phyloP scores from a whole-genome alignment of 1,140 invertebrate species.

The Camponotus vicinus region DNA sequence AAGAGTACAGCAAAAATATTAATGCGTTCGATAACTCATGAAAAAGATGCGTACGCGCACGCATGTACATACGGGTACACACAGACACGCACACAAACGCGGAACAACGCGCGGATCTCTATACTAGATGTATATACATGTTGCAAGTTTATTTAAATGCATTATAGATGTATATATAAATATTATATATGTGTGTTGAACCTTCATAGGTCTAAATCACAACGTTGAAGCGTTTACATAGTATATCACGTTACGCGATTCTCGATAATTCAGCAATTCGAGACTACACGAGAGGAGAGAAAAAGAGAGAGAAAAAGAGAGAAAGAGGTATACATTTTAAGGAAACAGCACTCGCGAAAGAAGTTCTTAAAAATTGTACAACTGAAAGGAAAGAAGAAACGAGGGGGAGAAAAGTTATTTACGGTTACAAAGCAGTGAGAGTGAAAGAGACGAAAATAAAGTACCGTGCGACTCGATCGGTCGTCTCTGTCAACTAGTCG shows the following conservation, averaged over 20 bases:
- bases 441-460: background rate
- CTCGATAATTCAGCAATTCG: slow-evolving; percentile 63
- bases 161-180: slow-evolving; percentile 16
- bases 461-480: slow-evolving; percentile 57
- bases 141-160: slow-evolving; percentile 48
- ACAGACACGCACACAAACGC: slow-evolving; percentile 52
- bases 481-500: slow-evolving; percentile 34
- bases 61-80: slow-evolving; percentile 55
- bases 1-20: slow-evolving; percentile 21
- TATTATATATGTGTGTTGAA: slow-evolving; percentile 64
- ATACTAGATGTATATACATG: slow-evolving; percentile 44
- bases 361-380: slow-evolving; percentile 4
- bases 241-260: slow-evolving; percentile 67
- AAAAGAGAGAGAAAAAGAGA: too few species aligned
- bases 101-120: slow-evolving; percentile 36
- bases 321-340: background rate
- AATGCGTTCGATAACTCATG: slow-evolving; percentile 62
- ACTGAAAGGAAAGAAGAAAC: background rate
- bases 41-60: slow-evolving; percentile 35
- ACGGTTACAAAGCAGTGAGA: background rate
- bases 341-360: background rate
- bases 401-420: slow-evolving; percentile 13
- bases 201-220: slow-evolving; percentile 60
- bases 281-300: slow-evolving; percentile 27
- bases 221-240: slow-evolving; percentile 52